Evolutionary conservation across 1,140 invertebrate genomes (phyloP).

Genomic region (Pseudomyrmex sp.): DNA sequence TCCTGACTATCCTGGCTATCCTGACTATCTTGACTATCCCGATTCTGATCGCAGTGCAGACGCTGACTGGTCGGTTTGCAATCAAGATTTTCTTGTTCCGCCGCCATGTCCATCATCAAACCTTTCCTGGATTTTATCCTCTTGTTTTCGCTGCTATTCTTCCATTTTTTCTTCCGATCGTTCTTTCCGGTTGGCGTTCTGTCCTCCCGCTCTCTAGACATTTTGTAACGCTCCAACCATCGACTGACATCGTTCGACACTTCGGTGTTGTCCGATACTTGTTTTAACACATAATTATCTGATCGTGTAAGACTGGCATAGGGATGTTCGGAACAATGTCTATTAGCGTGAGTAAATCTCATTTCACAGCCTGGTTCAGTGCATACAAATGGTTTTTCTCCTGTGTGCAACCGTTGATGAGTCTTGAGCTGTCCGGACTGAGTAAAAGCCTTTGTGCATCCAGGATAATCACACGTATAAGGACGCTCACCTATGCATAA

Average conservation of each 20-base stretch:
- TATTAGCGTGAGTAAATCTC: conserved; percentile 93
- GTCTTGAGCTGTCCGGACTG: conserved; percentile 94
- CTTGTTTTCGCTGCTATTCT: conserved; percentile 78
- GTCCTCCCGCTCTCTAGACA: conserved; percentile 83
- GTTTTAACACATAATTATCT: conserved; percentile 86
- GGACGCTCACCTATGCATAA: conserved; percentile 89
- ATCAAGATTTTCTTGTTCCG: conserved; percentile 82
- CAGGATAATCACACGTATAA: conserved; percentile 92
- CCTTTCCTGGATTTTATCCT: conserved; percentile 82
- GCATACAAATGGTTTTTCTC: conserved; percentile 93
- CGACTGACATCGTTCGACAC: conserved; percentile 86
- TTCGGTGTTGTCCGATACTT: conserved; percentile 85
- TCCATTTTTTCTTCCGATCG: conserved; percentile 83
- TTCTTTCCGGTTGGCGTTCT: conserved; percentile 83
- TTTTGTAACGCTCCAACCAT: conserved; percentile 87
- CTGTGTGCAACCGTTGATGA: conserved; percentile 93
- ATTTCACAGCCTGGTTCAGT: conserved; percentile 88
- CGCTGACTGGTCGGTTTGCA: conserved; percentile 76
- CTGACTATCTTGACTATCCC: conserved; percentile 69
- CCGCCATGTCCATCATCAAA: conserved; percentile 81
- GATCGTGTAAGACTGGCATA: conserved; percentile 86
- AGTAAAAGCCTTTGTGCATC: conserved; percentile 91
- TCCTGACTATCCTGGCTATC: conserved; percentile 77
- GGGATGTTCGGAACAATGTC: conserved; percentile 90
- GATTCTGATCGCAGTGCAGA: conserved; percentile 77